phyloP scores from a whole-genome alignment of 1,140 invertebrate species.

The Pararge aegeria region DNA sequence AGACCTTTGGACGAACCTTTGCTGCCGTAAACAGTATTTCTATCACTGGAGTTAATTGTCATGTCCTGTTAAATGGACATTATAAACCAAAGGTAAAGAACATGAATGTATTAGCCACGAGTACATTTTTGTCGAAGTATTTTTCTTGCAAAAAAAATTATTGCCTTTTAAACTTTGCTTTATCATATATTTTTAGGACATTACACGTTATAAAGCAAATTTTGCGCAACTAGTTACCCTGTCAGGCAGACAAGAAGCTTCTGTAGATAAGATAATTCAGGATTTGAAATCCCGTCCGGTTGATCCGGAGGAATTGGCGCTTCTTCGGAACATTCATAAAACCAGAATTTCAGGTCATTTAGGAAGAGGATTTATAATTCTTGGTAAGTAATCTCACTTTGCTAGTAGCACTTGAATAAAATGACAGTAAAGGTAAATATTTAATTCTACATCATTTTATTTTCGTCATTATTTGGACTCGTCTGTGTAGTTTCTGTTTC shows the following conservation, averaged over 20 bases:
- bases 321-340: slow-evolving; percentile 79
- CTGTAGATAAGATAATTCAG: slow-evolving; percentile 39
- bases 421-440: too few relatives aligned
- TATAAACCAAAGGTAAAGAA: slow-evolving; percentile 53
- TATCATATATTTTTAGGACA: slow-evolving; percentile 26
- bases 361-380: slow-evolving; percentile 81
- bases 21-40: slow-evolving; percentile 42
- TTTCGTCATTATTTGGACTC: too few relatives aligned
- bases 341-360: slow-evolving; percentile 81
- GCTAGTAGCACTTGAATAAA: too few relatives aligned
- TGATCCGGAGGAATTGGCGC: slow-evolving; percentile 80
- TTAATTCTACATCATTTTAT: too few relatives aligned
- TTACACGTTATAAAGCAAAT: slow-evolving; percentile 29
- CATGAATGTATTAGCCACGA: slow-evolving; percentile 13
- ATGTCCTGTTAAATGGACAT: slow-evolving; percentile 37
- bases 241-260: slow-evolving; percentile 42
- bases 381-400: slow-evolving; percentile 53
- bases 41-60: slow-evolving; percentile 38
- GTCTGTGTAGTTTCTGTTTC: too few relatives aligned
- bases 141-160: too few relatives aligned
- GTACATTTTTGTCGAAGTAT: background rate
- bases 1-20: slow-evolving; percentile 25
- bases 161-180: background rate
- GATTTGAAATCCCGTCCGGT: slow-evolving; percentile 52
- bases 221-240: slow-evolving; percentile 40